Base-by-base conservation (phyloP, 1,140 invertebrate species). In the Tribolium castaneum region DNA sequence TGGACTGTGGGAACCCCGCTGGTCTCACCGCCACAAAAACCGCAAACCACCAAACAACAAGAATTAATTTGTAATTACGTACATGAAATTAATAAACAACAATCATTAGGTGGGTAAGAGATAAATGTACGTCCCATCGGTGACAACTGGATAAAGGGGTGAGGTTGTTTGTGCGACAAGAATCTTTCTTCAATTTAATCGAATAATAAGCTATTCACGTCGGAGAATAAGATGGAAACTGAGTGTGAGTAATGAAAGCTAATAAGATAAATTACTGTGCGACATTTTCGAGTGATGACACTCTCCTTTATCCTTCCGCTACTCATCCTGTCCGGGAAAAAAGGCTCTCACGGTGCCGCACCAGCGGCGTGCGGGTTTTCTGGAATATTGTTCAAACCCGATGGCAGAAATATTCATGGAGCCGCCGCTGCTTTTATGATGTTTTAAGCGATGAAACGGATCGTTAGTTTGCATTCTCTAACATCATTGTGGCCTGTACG, bases 401-500 rank as follows among this genome's bases (percentile, higher is more conserved):
- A 35, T 35, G 10, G 25, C 12, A 35, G 12, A 66, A 66, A 54
- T 52, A 19, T 52, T 73, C 22, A 50, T 34, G 12, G 22, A 14
- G 49, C 45, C 72, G 72, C 72, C 72, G 5, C 49, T 75, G 72
- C 10, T n/a, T 75, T 56, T 14, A 35, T 13, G 34, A 75, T 75
- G 45, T 75, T 75, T 56, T 56, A 54, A 54, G 72, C 52, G 72
- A 85, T 85, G 84, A 85, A 85, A 83, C 77, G 84, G 83, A 85
- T 85, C 84, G 84, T 84, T 84, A 83, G 81, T 82, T 81, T 82
- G 82, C 80, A 81, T 83, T 81, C 80, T 81, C 79, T 80, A 82
- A 79, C 80, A 81, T 82, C 82, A 84, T 83, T 85, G 80, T 81
- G 82, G 81, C 71, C 78, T 82, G 75, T 81, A 82, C 80, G 83